Base-by-base conservation (phyloP, 2,888 invertebrate species). In the Microchrysa polita region DNA sequence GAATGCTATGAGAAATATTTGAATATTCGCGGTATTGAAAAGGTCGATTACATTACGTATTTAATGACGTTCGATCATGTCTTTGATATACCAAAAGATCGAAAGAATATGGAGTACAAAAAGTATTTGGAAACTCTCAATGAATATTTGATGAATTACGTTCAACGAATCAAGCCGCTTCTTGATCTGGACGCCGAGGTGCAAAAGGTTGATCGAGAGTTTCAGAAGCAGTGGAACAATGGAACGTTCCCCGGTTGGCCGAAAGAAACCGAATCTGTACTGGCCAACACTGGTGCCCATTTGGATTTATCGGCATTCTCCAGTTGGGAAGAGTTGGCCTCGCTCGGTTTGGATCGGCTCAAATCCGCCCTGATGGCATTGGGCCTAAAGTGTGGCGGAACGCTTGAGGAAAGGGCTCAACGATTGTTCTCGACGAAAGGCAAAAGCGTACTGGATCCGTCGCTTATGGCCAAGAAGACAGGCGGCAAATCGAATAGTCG, bases 231-330 rank as follows among this genome's bases (percentile, higher is more conserved):
- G 79, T 99, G 98, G 97, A 91, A 93, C 74, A 90, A 88, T 72
- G 98, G 96, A 12, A 90, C 88, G 7, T 95, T 98, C 81, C 96
- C 96, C 14, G 99, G 97, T 42, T 99, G 98, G 98, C 93, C 96
- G 0, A 96, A 97, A 90, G 97, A 98, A 86, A 92, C 94, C 0
- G 94, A 94, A 61, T 94, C 96, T 75, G 98, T 97, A 2, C 84
- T 99, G 76, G 93, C 97, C 0, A 95, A 97, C 82, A 91, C 96
- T 5, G 98, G 98, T 20, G 98, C 98, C 2, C 97, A 97, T 87
- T 88, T 99, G 77, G 99, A 99, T 84, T 86, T 99, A n/a, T 97
- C 97, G 0, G 97, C 97, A 0, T 99, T 98, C 84, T 96, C 96
- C 0, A 97, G 97, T 20, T 94, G 95, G 91, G 95, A 96, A 86